Evolutionary conservation across 1,140 invertebrate genomes (phyloP), one percentile per base, ranked within the genome.

Genomic region (Stenopsyche tienmushanensis): DNA sequence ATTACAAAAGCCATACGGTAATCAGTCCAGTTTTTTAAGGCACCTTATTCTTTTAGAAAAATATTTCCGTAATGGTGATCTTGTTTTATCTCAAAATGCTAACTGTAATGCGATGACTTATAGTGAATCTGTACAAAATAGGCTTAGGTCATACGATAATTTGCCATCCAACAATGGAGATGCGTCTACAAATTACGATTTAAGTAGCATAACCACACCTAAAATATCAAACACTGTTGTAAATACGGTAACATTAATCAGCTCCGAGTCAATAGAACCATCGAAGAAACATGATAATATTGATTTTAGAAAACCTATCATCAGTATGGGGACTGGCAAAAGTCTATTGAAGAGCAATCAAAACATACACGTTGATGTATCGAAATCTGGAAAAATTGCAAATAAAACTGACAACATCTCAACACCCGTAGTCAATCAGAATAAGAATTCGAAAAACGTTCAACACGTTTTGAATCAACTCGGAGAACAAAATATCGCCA

Each of bases 21-120:
- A 91, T 73, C 88, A 90, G 72, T 91, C 89, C 45, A 91, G 89
- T 59, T 93, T 93, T 71, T 75, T 93, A 1, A 80, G 90, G 3
- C 91, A 93, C 77, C 75, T 93, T 3, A 87, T 92, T 44, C 79
- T 93, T 1, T 72, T 92, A 60, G 91, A 93, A 64, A 92, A 92
- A 72, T 92, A 92, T 75, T 90, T 88, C 66, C 80, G 85, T 42
- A 87, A 85, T 65, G 91, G 91, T 3, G 90, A 92, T 71, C 73
- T 93, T 5, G 79, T 90, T 0, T 74, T 92, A 25, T 84, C 89
- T 0, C 84, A 86, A 1, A 87, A 85, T 63, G 89, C 90, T 0
- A 86, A 86, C 13, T 83, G 86, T 10, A 87, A 90, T 71, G 89
- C 90, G 0, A 83, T 84, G 0, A 89, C 86, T 54, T 93, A 93